phyloP scores from a whole-genome alignment of 2,888 invertebrate species.

The Baronia brevicornis region DNA sequence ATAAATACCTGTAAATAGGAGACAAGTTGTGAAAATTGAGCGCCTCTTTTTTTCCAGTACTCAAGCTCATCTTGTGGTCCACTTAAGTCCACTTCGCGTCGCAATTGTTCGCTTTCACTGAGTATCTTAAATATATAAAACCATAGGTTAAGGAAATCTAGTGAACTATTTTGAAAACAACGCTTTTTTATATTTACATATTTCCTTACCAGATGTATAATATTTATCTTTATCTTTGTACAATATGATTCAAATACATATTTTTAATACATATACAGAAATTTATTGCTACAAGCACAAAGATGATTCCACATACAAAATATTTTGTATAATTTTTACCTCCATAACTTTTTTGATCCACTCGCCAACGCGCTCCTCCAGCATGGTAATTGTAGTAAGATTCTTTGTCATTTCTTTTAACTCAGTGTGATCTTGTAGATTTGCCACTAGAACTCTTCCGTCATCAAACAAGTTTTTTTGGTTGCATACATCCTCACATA shows the following conservation, averaged over 20 bases:
- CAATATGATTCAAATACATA: too few relatives aligned
- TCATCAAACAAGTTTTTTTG: constrained; percentile 87
- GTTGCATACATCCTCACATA: constrained; percentile 89
- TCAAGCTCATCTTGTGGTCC: constrained; percentile 96
- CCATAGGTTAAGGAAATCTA: too few relatives aligned
- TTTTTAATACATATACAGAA: too few relatives aligned
- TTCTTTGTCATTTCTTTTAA: constrained; percentile 82
- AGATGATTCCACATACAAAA: too few relatives aligned
- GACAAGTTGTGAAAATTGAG: constrained; percentile 92
- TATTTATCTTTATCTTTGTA: too few relatives aligned
- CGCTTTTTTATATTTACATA: too few relatives aligned
- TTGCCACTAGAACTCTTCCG: constrained; percentile 77
- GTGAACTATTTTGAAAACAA: too few relatives aligned
- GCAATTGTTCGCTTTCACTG: constrained; percentile 92
- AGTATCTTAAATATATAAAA: constrained; percentile 70
- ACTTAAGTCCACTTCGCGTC: constrained; percentile 92
- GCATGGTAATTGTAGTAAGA: constrained; percentile 76
- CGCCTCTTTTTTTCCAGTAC: constrained; percentile 96
- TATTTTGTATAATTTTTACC: constrained; percentile 38
- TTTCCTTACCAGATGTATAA: too few relatives aligned
- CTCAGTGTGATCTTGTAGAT: constrained; percentile 78
- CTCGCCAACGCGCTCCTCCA: constrained; percentile 84
- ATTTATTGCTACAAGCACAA: too few relatives aligned
- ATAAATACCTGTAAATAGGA: constrained; percentile 80
- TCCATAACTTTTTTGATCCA: constrained; percentile 90